Evolutionary conservation across 2,113 vertebrate genomes (phyloP), one percentile per base, ranked within the genome.

Genomic region (Pungitius pungitius): DNA sequence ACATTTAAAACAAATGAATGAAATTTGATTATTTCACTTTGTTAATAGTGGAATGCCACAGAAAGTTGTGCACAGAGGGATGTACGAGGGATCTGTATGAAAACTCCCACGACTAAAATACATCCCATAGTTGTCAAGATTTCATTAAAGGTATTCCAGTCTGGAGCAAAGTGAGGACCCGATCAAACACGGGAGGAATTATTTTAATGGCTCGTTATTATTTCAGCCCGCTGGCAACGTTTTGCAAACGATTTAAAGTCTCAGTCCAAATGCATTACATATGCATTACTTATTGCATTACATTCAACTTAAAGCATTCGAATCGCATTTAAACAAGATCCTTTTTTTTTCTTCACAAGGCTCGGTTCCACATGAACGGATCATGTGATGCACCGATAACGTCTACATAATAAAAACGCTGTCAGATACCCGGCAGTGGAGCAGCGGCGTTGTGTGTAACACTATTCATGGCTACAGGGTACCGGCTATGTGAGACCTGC

Each of bases 281-380:
- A n/a, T n/a, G 43, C 47, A 52, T 63, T 27, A 33, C 47, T 26
- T 60, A 51, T 70, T 49, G 37, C 22, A 12, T 24, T 24, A 4
- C 12, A 22, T 24, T 26, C 35, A 39, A n/a, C 45, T 39, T 26
- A 40, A 71, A 62, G 74, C 63, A 56, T 71, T 78, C 57, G 68
- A 51, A 78, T 84, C 72, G 51, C 54, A 82, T 85, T 74, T 68
- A 76, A 77, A 85, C 60, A 27, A 83, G 45, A 80, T 67, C 35
- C 20, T 37, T n/a, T n/a, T n/a, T n/a, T 64, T 71, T 49, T 54
- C 24, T 59, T 45, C 55, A 22, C 51, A 13, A 14, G 73, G 67
- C 69, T 75, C 39, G 56, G 69, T 82, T 81, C 76, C 78, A 78
- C 66, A 69, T 73, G 61, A 82, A 62, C 0, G 15, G 70, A 85